Percentiles rank a stretch among this genome's conserved stretches.
Evolutionary conservation across 2,888 invertebrate genomes (phyloP).

Genomic region (Drosophila affinis): DNA sequence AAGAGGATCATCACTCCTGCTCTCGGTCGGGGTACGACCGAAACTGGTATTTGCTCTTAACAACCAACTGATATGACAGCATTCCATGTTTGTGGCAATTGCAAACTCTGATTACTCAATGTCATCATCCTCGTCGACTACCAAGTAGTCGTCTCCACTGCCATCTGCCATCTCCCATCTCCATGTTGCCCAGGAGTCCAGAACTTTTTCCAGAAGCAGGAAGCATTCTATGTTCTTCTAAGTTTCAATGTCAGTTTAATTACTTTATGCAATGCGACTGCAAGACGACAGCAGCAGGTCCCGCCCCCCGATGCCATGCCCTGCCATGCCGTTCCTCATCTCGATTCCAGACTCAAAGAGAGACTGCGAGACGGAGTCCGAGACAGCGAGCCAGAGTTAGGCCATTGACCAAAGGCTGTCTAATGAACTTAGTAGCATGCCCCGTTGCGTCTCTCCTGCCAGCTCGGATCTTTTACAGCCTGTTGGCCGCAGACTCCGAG

Average conservation of each 20-base stretch:
- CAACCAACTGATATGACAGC: conserved; percentile 69
- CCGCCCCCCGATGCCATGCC: background rate
- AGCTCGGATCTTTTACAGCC: conserved; percentile 45
- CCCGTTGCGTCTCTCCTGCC: conserved; percentile 51
- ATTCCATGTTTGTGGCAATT: conserved; percentile 72
- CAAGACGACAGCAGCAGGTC: conserved; percentile 34
- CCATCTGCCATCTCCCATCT: conserved; percentile 16
- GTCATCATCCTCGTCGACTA: conserved; percentile 70
- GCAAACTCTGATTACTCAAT: conserved; percentile 78
- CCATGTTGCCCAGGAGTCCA: conserved; percentile 15
- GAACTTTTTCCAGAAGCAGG: conserved; percentile 72
- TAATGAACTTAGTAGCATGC: conserved; percentile 51
- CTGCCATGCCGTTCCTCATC: background rate
- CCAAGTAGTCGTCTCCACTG: conserved; percentile 1
- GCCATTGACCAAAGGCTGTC: conserved; percentile 73
- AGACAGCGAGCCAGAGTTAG: conserved; percentile 22
- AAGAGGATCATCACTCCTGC: conserved; percentile 75
- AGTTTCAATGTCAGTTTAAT: conserved; percentile 79
- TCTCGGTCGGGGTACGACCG: conserved; percentile 7
- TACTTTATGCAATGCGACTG: conserved; percentile 74
- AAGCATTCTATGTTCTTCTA: conserved; percentile 78
- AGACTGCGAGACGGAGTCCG: background rate
- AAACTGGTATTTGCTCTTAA: conserved; percentile 53
- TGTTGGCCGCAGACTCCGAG: conserved; percentile 19
- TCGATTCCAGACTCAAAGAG: background rate